Conservation (phyloP, 2,888 invertebrate species). For the Nomada goodeniana region DNA sequence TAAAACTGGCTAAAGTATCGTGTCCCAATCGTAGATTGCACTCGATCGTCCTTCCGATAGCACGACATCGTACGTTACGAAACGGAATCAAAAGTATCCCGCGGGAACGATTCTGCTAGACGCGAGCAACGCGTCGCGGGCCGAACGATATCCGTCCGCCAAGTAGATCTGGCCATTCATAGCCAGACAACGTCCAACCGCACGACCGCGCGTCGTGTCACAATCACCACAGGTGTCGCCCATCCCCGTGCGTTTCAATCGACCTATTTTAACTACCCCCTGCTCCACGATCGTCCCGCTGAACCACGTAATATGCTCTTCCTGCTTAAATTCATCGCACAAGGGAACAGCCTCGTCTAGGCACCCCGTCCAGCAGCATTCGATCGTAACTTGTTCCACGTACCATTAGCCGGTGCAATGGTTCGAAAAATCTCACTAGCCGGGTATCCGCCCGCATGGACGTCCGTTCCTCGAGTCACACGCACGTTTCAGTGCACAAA, state of each 20-base stretch:
- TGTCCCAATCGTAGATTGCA: not conserved
- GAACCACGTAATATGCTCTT: too few relatives aligned
- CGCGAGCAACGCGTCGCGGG: too few relatives aligned
- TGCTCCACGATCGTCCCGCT: too few relatives aligned
- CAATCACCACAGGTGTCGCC: conserved; percentile 19
- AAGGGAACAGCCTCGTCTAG: too few relatives aligned
- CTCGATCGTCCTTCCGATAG: not conserved
- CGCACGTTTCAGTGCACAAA: not conserved
- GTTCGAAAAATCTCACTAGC: not conserved
- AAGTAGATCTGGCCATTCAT: not conserved
- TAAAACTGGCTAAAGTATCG: not conserved
- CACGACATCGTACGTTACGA: too few relatives aligned
- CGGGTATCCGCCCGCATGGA: not conserved
- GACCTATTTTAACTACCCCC: too few relatives aligned
- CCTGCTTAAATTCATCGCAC: not conserved
- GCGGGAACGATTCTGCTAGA: too few relatives aligned
- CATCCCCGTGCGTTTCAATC: not conserved
- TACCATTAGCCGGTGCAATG: conserved; percentile 28
- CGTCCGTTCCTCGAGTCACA: not conserved
- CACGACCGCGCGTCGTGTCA: not conserved
- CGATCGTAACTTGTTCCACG: conserved; percentile 11
- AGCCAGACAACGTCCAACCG: not conserved
- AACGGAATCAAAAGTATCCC: too few relatives aligned
- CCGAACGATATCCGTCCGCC: too few relatives aligned
- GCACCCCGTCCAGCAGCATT: not conserved